Evolutionary conservation across 2,797 vertebrate genomes (phyloP).

Genomic region (Ambastaia sidthimunki): DNA sequence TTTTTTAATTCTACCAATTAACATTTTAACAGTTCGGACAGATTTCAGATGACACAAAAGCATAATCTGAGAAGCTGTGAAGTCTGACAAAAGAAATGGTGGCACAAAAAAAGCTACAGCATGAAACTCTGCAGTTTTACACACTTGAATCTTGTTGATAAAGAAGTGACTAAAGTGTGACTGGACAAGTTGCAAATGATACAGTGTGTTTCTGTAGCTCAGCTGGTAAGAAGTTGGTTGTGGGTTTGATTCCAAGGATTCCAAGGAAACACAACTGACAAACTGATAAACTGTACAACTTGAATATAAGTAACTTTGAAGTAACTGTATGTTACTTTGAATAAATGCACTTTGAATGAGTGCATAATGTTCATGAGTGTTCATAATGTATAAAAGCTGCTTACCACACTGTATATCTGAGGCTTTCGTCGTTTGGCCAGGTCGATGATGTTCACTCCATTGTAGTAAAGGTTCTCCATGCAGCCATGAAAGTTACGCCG

Average conservation of each 20-base stretch:
- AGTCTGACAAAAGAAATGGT: background rate
- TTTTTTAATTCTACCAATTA: background rate
- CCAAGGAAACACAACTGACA: no score
- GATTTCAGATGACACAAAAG: background rate
- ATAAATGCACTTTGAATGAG: background rate
- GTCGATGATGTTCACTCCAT: conserved; percentile 94
- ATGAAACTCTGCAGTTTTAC: background rate
- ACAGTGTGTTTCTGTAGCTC: no score
- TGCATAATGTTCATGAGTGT: background rate
- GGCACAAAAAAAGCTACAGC: background rate
- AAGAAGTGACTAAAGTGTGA: background rate
- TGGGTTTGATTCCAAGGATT: no score
- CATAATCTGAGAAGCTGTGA: background rate
- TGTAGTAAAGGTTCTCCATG: conserved; percentile 98
- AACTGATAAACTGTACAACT: no score
- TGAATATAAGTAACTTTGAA: no score
- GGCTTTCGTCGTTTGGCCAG: conserved; percentile 95
- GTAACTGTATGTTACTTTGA: no score
- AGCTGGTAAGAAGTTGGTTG: no score
- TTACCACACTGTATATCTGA: conserved; percentile 97
- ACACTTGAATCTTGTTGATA: background rate
- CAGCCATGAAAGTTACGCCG: conserved; percentile 97
- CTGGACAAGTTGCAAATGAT: no score
- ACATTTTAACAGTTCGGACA: background rate
- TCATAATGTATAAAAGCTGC: background rate